phyloP scores from a whole-genome alignment of 2,113 vertebrate species.

The Solea senegalensis region DNA sequence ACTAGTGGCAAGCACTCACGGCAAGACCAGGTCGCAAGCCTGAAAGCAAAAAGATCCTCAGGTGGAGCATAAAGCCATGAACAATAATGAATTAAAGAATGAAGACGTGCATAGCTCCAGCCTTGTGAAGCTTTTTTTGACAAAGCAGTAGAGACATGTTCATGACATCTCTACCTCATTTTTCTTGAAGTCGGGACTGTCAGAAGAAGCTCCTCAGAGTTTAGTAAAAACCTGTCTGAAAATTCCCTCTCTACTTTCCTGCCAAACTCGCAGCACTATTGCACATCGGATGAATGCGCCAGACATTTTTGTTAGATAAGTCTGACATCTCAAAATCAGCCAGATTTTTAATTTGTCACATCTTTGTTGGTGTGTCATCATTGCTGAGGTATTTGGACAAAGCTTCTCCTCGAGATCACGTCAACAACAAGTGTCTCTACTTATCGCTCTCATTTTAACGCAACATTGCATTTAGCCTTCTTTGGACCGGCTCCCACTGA shows the following conservation, averaged over 20 bases:
- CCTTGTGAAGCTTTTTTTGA: slow-evolving; percentile 13
- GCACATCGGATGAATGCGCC: background rate
- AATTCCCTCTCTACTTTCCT: slow-evolving; percentile 54
- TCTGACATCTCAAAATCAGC: background rate
- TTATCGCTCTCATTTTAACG: slow-evolving; percentile 2
- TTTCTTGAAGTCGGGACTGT: slow-evolving; percentile 63
- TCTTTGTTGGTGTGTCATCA: background rate
- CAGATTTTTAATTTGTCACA: background rate
- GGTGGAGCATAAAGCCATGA: too few species aligned
- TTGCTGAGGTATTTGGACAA: background rate
- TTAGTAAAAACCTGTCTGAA: slow-evolving; percentile 67
- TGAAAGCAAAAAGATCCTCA: slow-evolving; percentile 36
- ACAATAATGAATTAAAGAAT: too few species aligned
- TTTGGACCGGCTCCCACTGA: background rate
- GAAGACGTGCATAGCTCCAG: too few species aligned
- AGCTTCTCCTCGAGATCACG: background rate
- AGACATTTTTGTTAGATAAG: background rate
- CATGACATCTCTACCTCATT: slow-evolving; percentile 65
- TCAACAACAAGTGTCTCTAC: background rate
- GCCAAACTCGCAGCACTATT: background rate
- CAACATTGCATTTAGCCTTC: slow-evolving; percentile 9
- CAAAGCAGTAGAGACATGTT: slow-evolving; percentile 45
- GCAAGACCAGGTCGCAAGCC: slow-evolving; percentile 44
- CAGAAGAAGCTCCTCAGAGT: slow-evolving; percentile 46
- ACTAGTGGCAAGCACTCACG: too few species aligned